phyloP scores from a whole-genome alignment of 92 coral and sea anemone genomes.

The Zoanthus solanderi region DNA sequence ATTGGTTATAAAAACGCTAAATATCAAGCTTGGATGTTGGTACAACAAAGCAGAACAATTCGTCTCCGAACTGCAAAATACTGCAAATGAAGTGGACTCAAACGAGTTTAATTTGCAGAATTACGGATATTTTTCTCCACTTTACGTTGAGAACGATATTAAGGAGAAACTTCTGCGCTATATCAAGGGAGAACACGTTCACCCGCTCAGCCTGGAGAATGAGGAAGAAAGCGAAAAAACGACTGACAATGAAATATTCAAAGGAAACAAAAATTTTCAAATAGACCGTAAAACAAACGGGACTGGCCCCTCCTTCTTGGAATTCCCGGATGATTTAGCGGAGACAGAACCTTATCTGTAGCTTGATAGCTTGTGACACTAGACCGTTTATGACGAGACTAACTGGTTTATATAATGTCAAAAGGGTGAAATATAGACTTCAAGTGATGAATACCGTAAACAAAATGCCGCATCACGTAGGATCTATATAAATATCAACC shows the following conservation, averaged over 20 bases:
- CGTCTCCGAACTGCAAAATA: background rate
- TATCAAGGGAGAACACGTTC: background rate
- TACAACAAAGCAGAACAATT: background rate
- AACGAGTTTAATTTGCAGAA: background rate
- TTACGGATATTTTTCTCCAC: background rate
- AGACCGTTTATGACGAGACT: background rate
- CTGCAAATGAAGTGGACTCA: background rate
- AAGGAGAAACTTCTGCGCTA: background rate
- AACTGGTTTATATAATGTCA: no score
- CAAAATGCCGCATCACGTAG: no score
- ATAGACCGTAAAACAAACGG: background rate
- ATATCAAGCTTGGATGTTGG: conserved; percentile 2
- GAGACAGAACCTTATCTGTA: background rate
- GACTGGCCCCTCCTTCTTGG: background rate
- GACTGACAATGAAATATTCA: background rate
- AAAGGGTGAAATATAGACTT: no score
- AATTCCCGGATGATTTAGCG: conserved; percentile 7
- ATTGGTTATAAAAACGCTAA: background rate
- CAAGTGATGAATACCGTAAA: no score
- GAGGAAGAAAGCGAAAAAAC: background rate
- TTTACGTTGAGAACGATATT: background rate
- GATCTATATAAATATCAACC: no score
- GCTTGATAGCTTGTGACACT: background rate
- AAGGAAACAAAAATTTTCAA: background rate
- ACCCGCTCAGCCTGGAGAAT: background rate